phyloP scores from a whole-genome alignment of 2,113 vertebrate species.

The Trematomus loennbergii region DNA sequence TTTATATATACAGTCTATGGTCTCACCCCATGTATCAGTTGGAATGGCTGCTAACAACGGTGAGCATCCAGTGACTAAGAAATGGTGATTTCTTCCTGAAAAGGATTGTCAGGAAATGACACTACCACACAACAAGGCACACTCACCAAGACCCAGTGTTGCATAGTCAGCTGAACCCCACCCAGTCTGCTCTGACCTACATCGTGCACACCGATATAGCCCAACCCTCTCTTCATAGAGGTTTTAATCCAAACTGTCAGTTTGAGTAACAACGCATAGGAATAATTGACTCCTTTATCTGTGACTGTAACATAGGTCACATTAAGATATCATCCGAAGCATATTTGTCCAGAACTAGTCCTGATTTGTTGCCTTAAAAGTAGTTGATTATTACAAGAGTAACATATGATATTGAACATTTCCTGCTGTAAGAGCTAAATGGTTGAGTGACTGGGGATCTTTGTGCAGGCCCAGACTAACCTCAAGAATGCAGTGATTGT shows the following conservation, averaged over 20 bases:
- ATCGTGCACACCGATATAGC: constrained; percentile 2
- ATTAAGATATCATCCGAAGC: not conserved
- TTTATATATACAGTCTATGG: not conserved
- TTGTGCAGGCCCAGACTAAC: constrained; percentile 33
- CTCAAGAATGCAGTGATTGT: constrained; percentile 51
- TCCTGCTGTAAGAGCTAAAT: constrained; percentile 28
- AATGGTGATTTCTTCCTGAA: constrained; percentile 1
- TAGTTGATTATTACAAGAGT: not conserved
- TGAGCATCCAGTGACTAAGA: constrained; percentile 20
- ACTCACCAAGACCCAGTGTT: constrained; percentile 30
- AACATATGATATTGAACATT: constrained; percentile 23
- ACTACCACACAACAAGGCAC: not conserved
- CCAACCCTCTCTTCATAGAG: constrained; percentile 15
- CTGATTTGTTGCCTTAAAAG: not conserved
- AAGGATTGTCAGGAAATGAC: constrained; percentile 5
- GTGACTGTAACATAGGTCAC: not conserved
- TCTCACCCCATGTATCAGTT: not conserved
- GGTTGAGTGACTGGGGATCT: constrained; percentile 20
- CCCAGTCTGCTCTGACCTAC: constrained; percentile 23
- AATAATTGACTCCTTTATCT: not conserved
- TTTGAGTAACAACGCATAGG: not conserved
- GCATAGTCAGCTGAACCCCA: constrained; percentile 36
- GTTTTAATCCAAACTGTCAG: constrained; percentile 6
- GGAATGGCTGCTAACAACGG: not conserved
- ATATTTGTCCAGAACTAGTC: not conserved